Percentiles rank a stretch among this genome's conserved stretches.
Evolutionary conservation across 1,140 invertebrate genomes (phyloP).

Genomic region (Orchestia grillus): DNA sequence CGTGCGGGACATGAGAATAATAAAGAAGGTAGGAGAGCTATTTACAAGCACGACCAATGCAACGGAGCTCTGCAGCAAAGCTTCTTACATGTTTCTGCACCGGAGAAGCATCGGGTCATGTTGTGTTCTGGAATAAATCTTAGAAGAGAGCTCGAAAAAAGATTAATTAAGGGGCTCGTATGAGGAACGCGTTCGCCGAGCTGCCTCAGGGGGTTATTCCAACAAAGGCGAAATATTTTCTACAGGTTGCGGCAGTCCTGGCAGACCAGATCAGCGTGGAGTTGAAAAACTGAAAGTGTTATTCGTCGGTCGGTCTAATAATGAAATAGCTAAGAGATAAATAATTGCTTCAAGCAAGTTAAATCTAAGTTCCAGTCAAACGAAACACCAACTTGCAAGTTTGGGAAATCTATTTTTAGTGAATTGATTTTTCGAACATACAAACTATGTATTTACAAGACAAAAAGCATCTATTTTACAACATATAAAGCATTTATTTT

Average conservation of each 20-base stretch:
- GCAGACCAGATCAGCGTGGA: not conserved
- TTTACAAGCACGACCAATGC: not conserved
- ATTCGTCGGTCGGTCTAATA: not conserved
- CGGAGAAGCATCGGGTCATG: not conserved
- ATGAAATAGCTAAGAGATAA: too few relatives aligned
- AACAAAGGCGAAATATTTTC: not conserved
- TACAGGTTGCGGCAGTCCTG: not conserved
- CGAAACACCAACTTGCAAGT: too few relatives aligned
- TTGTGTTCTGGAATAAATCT: not conserved
- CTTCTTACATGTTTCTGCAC: not conserved
- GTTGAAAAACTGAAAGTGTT: not conserved
- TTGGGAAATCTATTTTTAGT: too few relatives aligned
- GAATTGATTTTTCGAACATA: too few relatives aligned
- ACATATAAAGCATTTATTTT: too few relatives aligned
- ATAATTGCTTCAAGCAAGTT: too few relatives aligned
- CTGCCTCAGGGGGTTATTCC: not conserved
- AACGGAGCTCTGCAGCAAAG: not conserved
- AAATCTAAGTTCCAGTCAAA: too few relatives aligned
- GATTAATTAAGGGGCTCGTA: not conserved
- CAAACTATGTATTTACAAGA: too few relatives aligned
- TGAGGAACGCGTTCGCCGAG: conserved; percentile 39
- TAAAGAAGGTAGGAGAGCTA: not conserved
- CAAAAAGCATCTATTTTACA: too few relatives aligned
- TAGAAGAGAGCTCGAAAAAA: not conserved
- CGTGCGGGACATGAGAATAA: too few relatives aligned